Evolutionary conservation across 35 echinoderm and acorn worm species (phyloP).

Genomic region (Chiridota heheva): DNA sequence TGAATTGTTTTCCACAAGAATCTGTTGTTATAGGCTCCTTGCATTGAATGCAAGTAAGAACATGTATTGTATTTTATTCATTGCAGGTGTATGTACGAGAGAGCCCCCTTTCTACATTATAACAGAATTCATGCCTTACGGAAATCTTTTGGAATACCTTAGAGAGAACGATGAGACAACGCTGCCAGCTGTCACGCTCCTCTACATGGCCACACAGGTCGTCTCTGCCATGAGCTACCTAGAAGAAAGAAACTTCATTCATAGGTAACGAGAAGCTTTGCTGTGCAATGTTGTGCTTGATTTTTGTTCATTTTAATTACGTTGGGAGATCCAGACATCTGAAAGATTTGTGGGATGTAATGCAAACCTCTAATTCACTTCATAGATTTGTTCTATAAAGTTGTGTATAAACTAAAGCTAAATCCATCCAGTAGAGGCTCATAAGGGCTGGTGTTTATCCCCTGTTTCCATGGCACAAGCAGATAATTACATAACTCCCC

Average conservation of each 20-base stretch:
- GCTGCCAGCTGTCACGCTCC: conserved; percentile 88
- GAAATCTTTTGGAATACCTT: conserved; percentile 94
- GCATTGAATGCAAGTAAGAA: neutral
- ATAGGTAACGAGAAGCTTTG: conserved; percentile 69
- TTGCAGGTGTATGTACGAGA: conserved; percentile 94
- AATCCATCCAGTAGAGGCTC: no score
- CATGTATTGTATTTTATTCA: neutral
- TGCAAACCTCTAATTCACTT: no score
- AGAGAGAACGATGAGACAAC: conserved; percentile 90
- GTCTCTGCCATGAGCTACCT: conserved; percentile 96
- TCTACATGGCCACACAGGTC: conserved; percentile 97
- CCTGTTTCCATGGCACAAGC: no score
- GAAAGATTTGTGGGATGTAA: no score
- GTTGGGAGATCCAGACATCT: no score
- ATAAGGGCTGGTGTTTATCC: no score
- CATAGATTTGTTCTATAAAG: no score
- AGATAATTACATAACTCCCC: no score
- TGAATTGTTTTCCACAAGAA: neutral
- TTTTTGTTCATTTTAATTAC: no score
- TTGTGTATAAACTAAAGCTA: no score
- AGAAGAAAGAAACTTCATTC: conserved; percentile 89
- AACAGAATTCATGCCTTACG: conserved; percentile 98
- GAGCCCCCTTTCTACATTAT: conserved; percentile 99
- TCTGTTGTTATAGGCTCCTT: neutral
- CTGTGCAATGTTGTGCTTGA: no score